phyloP scores from a whole-genome alignment of 2,888 invertebrate genomes.

The Buathra laborator region DNA sequence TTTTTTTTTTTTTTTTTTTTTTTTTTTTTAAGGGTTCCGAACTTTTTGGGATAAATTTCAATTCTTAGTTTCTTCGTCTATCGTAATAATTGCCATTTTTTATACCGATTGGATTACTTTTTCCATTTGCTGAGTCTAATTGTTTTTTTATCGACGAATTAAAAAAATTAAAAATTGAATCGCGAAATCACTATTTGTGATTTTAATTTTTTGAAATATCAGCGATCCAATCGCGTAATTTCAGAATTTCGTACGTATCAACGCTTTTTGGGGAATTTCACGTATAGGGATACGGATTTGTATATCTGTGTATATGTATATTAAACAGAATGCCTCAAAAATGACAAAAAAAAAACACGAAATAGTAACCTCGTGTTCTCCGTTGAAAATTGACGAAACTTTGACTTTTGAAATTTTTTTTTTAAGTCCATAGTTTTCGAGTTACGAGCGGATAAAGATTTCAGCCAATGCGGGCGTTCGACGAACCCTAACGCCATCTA shows the following conservation, averaged over 20 bases:
- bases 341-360: background rate
- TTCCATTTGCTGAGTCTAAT: no score
- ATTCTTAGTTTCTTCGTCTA: conserved; percentile 14
- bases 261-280: no score
- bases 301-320: conserved; percentile 55
- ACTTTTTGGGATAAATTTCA: no score
- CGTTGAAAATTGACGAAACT: background rate
- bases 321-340: conserved; percentile 22
- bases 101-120: no score
- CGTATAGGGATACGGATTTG: conserved; percentile 2
- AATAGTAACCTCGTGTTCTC: background rate
- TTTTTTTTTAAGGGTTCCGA: background rate
- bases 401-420: background rate
- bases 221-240: no score
- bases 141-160: no score
- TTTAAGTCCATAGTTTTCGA: background rate
- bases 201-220: no score
- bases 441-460: background rate
- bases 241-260: no score
- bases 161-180: no score
- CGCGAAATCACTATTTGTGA: no score
- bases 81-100: no score
- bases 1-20: background rate
- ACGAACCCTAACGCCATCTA: background rate
- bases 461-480: background rate